Base-by-base conservation (phyloP, 2,113 vertebrate species). In the Oryzias woworae region DNA sequence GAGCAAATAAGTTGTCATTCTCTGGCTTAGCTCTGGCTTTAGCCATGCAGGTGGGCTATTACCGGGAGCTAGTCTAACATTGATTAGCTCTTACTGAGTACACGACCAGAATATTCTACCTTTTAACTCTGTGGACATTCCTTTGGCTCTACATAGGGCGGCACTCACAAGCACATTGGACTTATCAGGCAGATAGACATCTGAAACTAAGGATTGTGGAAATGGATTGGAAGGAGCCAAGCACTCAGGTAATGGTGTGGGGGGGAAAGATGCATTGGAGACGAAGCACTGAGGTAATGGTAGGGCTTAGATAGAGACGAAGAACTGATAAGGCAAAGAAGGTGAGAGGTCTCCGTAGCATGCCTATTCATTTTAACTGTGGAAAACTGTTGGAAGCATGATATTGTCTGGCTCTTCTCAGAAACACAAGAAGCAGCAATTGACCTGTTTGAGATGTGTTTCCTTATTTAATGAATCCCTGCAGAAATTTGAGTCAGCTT, bases 81-180 rank as follows among this genome's bases (percentile, higher is more conserved):
- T 77, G 89, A 92, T 90, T 91, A 87, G 58, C 76, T 87, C 85
- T 90, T 81, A 83, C 67, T 53, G 73, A 53, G 42, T 53, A 67
- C 55, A 78, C 84, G 83, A 83, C 59, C 77, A 75, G 82, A 88
- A 86, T 85, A 78, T 62, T 64, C 51, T 18, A 47, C 17, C 49
- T 22, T 17, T 16, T 66, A 76, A 72, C 69, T 64, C 43, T 10
- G 61, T 3, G 56, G 72, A 68, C 70, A 66, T 77, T 55, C 54
- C 66, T 23, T 58, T 26, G 7, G n/a, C 26, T 56, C 67, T 58
- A 36, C 70, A 58, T 50, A 26, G 58, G 47, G 55, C 58, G 43
- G 62, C 43, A 53, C 71, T 71, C 59, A 73, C 72, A 18, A 55
- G 50, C 66, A 70, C 57, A 41, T 60, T 53, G 65, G 57, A 66